phyloP scores from a whole-genome alignment of 2,797 vertebrate species.

The Characodon lateralis region DNA sequence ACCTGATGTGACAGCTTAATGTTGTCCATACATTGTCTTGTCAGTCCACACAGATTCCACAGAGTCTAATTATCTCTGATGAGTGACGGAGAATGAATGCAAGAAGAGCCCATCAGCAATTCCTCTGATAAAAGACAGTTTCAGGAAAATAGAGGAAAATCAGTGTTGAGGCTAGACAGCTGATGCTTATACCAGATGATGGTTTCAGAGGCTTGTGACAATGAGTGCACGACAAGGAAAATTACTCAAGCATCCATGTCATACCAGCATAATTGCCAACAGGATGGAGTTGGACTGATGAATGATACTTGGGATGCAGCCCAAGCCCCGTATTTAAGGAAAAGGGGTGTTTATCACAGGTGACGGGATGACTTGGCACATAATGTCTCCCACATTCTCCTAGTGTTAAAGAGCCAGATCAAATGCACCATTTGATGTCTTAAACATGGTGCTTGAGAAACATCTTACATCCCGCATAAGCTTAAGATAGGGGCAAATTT shows the following conservation, averaged over 20 bases:
- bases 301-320: slow-evolving; percentile 59
- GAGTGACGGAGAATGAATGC: slow-evolving; percentile 24
- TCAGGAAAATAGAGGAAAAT: slow-evolving; percentile 19
- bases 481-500: slow-evolving; percentile 50
- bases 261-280: slow-evolving; percentile 61
- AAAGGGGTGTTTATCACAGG: slow-evolving; percentile 5
- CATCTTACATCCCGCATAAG: slow-evolving; percentile 65
- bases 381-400: slow-evolving; percentile 62
- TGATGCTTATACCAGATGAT: slow-evolving; percentile 30
- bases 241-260: slow-evolving; percentile 58
- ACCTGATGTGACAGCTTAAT: slow-evolving; percentile 48
- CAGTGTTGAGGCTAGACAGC: not conserved
- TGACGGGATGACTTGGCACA: slow-evolving; percentile 56
- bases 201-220: slow-evolving; percentile 48
- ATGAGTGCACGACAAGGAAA: slow-evolving; percentile 42
- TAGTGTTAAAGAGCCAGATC: slow-evolving; percentile 73
- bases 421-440: slow-evolving; percentile 68
- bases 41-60: slow-evolving; percentile 34
- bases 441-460: slow-evolving; percentile 66
- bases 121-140: not conserved
- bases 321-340: slow-evolving; percentile 56
- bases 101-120: slow-evolving; percentile 18
- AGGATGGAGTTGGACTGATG: slow-evolving; percentile 51
- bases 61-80: slow-evolving; percentile 38
- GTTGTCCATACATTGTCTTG: slow-evolving; percentile 42